These are phyloP conservation scores for Perodicticus potto DNA, from an alignment of 2,797 vertebrate species.

Conservation along the genomic window DNA sequence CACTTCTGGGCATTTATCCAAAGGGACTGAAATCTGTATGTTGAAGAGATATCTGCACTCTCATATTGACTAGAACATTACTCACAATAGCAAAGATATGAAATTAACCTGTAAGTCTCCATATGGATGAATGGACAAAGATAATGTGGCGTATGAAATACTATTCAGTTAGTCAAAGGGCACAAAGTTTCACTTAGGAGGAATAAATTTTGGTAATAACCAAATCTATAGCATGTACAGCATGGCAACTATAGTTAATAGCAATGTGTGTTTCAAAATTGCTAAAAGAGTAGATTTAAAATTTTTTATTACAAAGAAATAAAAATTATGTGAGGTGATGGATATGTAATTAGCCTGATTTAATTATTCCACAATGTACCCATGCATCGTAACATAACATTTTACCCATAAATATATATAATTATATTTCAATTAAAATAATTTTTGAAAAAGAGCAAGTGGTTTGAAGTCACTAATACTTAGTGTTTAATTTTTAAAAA, in stretches of 20 bases:
- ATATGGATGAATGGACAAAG: neutral
- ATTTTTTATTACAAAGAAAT: neutral
- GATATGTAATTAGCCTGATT: neutral
- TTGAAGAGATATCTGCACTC: neutral
- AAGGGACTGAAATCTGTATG: neutral
- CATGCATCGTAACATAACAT: neutral
- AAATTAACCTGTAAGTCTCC: neutral
- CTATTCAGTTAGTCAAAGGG: neutral
- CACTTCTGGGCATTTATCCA: neutral
- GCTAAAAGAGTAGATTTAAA: neutral
- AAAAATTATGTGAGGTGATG: neutral
- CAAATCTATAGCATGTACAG: neutral
- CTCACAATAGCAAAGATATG: neutral
- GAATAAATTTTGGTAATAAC: neutral
- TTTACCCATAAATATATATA: neutral
- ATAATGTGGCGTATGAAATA: neutral
- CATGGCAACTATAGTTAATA: neutral
- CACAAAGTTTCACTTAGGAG: neutral
- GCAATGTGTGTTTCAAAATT: neutral
- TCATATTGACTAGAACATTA: neutral
- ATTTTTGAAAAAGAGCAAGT: neutral
- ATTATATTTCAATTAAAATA: neutral
- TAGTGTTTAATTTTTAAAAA: constrained; percentile 1
- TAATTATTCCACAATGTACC: neutral
- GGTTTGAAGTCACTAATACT: neutral